Conservation (phyloP, 1,140 invertebrate species). For the Phymastichus coffea region DNA sequence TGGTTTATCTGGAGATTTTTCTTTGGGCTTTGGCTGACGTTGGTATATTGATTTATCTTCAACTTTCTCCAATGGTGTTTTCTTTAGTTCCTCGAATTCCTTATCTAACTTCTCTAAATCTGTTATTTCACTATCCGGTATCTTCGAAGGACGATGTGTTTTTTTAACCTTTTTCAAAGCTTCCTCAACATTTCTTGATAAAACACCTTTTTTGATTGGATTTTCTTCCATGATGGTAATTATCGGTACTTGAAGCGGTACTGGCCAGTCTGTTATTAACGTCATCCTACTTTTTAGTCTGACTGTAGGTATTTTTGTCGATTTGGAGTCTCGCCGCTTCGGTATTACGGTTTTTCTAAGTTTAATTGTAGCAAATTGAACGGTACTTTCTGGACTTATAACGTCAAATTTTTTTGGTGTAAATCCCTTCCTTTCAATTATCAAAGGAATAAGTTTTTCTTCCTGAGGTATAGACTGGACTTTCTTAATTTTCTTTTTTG, state of each 20-base stretch:
- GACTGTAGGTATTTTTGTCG: slow-evolving; percentile 62
- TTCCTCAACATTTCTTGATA: slow-evolving; percentile 71
- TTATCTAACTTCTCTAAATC: slow-evolving; percentile 57
- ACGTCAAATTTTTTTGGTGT: slow-evolving; percentile 53
- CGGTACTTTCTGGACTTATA: slow-evolving; percentile 47
- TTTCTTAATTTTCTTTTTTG: slow-evolving; percentile 51
- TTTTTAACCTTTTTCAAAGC: slow-evolving; percentile 63
- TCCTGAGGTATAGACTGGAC: slow-evolving; percentile 35
- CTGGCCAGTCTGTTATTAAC: slow-evolving; percentile 63
- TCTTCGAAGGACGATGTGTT: too few relatives aligned
- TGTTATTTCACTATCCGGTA: slow-evolving; percentile 51
- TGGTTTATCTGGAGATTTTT: slow-evolving; percentile 43
- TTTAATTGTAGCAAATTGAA: slow-evolving; percentile 64
- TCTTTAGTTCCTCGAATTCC: slow-evolving; percentile 64
- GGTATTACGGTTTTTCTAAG: slow-evolving; percentile 61
- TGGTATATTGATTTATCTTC: too few relatives aligned
- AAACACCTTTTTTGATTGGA: slow-evolving; percentile 62
- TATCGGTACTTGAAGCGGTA: slow-evolving; percentile 54
- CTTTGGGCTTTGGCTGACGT: slow-evolving; percentile 36
- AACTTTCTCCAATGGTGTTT: slow-evolving; percentile 52
- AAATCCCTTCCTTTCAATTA: slow-evolving; percentile 53
- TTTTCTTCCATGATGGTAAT: slow-evolving; percentile 59
- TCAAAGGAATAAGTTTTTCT: slow-evolving; percentile 43
- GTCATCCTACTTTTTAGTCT: slow-evolving; percentile 65
- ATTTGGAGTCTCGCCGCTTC: slow-evolving; percentile 56